phyloP scores from a whole-genome alignment of 2,797 vertebrate genomes.

The Eulemur mongoz region DNA sequence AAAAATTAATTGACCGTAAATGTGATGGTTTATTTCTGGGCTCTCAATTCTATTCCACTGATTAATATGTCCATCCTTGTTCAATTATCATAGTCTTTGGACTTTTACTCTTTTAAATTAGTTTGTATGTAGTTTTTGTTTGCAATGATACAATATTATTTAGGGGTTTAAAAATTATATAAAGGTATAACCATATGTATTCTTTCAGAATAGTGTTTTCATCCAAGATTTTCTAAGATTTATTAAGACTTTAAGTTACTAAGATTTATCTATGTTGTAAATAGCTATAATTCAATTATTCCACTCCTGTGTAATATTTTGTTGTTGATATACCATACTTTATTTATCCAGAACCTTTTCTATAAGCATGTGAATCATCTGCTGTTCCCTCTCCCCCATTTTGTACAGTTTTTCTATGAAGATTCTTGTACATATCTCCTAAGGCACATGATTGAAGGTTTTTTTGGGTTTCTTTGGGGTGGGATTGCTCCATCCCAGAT shows the following conservation, averaged over 20 bases:
- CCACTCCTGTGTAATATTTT: not conserved
- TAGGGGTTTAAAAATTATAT: not conserved
- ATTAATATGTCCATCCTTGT: not conserved
- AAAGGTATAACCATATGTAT: not conserved
- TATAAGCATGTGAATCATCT: not conserved
- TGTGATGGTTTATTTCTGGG: not conserved
- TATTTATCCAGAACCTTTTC: not conserved
- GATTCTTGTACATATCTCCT: not conserved
- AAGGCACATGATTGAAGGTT: not conserved
- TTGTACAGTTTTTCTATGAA: not conserved
- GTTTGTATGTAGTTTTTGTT: not conserved
- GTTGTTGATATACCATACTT: not conserved
- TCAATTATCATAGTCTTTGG: not conserved
- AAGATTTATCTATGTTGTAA: not conserved
- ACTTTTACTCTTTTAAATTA: not conserved
- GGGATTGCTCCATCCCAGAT: not conserved
- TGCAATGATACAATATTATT: not conserved
- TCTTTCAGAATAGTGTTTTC: not conserved
- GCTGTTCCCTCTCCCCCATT: not conserved
- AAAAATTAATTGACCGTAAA: not conserved
- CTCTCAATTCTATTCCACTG: not conserved
- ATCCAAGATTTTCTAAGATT: not conserved
- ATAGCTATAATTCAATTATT: not conserved
- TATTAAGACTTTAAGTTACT: not conserved
- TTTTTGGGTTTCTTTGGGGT: not conserved